Evolutionary conservation across 2,888 invertebrate genomes (phyloP).

Genomic region (Platerodrilus igneus): DNA sequence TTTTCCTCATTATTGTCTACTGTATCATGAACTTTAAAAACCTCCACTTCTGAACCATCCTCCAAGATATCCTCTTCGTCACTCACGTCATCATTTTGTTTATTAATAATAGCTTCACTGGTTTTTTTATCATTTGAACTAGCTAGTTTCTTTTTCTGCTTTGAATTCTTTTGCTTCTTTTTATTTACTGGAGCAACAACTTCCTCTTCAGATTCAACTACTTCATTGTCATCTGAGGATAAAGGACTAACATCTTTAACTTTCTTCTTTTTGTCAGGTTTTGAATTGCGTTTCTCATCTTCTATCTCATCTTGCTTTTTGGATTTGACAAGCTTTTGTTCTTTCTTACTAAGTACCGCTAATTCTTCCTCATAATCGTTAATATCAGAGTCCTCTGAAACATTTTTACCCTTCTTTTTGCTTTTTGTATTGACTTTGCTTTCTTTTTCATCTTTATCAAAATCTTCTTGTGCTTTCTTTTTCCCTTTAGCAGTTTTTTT

Average conservation of each 20-base stretch:
- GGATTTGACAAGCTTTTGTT: constrained; percentile 27
- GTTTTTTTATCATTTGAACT: constrained; percentile 13
- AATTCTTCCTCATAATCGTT: constrained; percentile 37
- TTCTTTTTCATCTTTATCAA: constrained; percentile 24
- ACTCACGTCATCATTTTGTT: constrained; percentile 12
- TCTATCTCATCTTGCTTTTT: constrained; percentile 17
- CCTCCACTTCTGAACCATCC: constrained; percentile 18
- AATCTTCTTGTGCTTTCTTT: constrained; percentile 16
- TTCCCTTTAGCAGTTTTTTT: constrained; percentile 39
- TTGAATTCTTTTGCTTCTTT: constrained; percentile 39
- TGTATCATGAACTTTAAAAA: constrained; percentile 12
- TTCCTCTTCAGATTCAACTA: constrained; percentile 14
- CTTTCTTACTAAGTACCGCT: constrained; percentile 46
- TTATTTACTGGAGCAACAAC: constrained; percentile 22
- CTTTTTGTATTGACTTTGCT: constrained; percentile 17
- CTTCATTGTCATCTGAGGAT: constrained; percentile 6
- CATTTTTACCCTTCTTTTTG: constrained; percentile 24
- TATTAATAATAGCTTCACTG: constrained; percentile 23
- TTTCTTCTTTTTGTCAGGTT: constrained; percentile 1
- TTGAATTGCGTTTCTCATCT: constrained; percentile 7
- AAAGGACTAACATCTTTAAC: constrained; percentile 1
- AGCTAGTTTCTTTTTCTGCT: constrained; percentile 42
- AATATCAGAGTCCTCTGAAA: constrained; percentile 32
- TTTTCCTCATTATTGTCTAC: constrained; percentile 14
- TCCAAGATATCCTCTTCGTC: constrained; percentile 19